Base-by-base conservation (phyloP, 2,888 invertebrate genomes). In the Eupithecia subumbrata region DNA sequence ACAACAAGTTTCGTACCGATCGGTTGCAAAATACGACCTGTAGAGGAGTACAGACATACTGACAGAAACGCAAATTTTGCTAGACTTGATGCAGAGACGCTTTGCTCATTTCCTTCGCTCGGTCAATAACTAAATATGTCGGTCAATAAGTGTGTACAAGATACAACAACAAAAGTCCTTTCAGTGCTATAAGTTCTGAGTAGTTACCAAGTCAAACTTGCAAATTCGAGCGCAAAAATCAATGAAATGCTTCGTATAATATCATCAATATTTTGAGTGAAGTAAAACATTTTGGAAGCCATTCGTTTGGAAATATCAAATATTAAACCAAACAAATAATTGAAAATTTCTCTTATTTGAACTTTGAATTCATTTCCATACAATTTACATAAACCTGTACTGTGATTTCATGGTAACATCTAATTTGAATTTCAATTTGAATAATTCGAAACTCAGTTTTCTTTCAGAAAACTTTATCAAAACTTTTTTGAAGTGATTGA, bases 401-500 rank as follows among this genome's bases (percentile, higher is more conserved):
- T 43, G 30, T 30, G 43, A 70, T 56, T 56, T 70, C 34, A 37
- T 18, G 52, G 70, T 43, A 22, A 37, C 34, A 37, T 56, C 56
- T 37, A n/a, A 70, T 70, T 70, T 70, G 56, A 70, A 70, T 70
- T 70, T 70, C 52, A 70, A 68, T 40, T 68, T 68, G 40, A 60
- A 60, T 40, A 18, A 45, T 43, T 43, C 8, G 16, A 68, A 43
- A 68, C 68, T 25, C 43, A 45, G 14, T 68, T 64, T 34, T 68
- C 43, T 40, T 43, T 43, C 12, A 43, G 22, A n/a, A 68, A 67
- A 43, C 40, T 68, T 68, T 22, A 12, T n/a, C 2, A 12, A 40
- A 67, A 67, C 18, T 43, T 67, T n/a, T 40, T 40, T n/a, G 22
- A 43, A 67, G 30, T 66, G 18, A 37, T 22, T 40, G 9, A 63